Percentiles rank a stretch among this genome's conserved stretches.
phyloP scores from a whole-genome alignment of 1,140 invertebrate species.

The Trichogramma pretiosum region DNA sequence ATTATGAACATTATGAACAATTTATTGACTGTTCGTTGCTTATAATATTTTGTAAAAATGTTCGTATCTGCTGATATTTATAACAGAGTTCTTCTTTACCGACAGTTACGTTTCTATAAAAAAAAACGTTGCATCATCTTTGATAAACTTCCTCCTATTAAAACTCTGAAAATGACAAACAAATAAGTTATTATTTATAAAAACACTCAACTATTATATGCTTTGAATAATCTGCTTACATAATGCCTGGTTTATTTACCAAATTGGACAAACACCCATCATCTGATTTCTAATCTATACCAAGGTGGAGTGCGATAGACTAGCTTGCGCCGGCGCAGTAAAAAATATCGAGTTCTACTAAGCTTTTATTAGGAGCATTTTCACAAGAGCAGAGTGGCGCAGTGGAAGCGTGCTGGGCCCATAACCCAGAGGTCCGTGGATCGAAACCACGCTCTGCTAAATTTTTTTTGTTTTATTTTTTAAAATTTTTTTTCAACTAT shows the following conservation, averaged over 20 bases:
- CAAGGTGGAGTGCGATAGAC: neutral
- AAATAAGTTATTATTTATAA: too few relatives aligned
- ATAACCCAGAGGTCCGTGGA: constrained; percentile 96
- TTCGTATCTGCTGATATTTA: neutral
- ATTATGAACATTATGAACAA: too few relatives aligned
- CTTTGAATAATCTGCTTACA: too few relatives aligned
- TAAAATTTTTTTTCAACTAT: too few relatives aligned
- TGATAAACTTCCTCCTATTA: neutral
- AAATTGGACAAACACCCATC: too few relatives aligned
- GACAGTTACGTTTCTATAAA: neutral
- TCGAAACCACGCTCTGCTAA: constrained; percentile 92
- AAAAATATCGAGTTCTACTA: neutral
- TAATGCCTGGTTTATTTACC: too few relatives aligned
- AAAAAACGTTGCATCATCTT: neutral
- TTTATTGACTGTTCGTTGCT: too few relatives aligned
- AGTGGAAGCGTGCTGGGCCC: constrained; percentile 97
- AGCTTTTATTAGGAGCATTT: constrained; percentile 39
- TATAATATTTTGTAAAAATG: too few relatives aligned
- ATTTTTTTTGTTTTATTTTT: too few relatives aligned
- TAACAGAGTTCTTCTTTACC: neutral
- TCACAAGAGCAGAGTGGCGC: constrained; percentile 85
- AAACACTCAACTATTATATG: too few relatives aligned
- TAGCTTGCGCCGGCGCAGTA: constrained; percentile 8
- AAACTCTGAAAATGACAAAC: too few relatives aligned
- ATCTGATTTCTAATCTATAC: too few relatives aligned